These are phyloP conservation scores for Pseudanteris insignis DNA, from an alignment of 2,888 invertebrate species.

Conservation along the genomic window DNA sequence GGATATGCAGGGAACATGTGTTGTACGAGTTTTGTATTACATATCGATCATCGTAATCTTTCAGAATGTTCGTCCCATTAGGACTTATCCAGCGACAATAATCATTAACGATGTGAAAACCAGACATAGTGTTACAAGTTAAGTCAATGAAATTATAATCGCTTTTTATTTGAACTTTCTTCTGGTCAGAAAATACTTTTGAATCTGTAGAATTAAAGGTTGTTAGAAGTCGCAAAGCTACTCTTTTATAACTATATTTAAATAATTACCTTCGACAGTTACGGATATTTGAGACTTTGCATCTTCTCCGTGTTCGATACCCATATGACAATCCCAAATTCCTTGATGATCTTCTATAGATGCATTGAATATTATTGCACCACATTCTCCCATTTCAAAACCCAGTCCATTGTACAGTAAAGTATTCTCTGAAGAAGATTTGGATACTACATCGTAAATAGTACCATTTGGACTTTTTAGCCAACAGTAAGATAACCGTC, in stretches of 20 bases:
- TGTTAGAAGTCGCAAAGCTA: too few relatives aligned
- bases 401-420: slow-evolving; percentile 51
- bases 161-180: too few relatives aligned
- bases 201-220: not conserved
- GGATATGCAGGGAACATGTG: too few relatives aligned
- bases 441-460: slow-evolving; percentile 42
- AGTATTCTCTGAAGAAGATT: slow-evolving; percentile 7
- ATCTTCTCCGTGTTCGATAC: slow-evolving; percentile 47
- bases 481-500: slow-evolving; percentile 52
- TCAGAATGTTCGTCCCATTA: too few relatives aligned
- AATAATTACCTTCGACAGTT: slow-evolving; percentile 53
- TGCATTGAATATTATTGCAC: slow-evolving; percentile 46
- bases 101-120: too few relatives aligned
- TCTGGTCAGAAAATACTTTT: too few relatives aligned
- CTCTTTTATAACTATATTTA: too few relatives aligned
- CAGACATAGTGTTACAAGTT: too few relatives aligned
- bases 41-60: too few relatives aligned
- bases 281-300: slow-evolving; percentile 45
- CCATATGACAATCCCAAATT: slow-evolving; percentile 53
- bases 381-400: slow-evolving; percentile 51
- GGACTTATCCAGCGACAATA: too few relatives aligned
- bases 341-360: slow-evolving; percentile 44
- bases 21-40: too few relatives aligned
- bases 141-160: too few relatives aligned
- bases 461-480: slow-evolving; percentile 54